Conservation (phyloP, 2,888 invertebrate genomes). For the Heliconius cydno region DNA sequence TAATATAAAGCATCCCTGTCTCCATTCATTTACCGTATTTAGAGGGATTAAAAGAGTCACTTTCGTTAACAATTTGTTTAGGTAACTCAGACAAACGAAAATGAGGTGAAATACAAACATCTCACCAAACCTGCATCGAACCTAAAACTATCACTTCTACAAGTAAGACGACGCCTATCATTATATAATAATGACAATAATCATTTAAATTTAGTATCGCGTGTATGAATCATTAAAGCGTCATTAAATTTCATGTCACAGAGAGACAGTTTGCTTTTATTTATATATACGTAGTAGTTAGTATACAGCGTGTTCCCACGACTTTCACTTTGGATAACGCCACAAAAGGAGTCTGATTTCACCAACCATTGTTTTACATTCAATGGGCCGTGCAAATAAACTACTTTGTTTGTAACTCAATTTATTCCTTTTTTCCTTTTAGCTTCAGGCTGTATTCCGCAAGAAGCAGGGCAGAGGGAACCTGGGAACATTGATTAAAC, state of each 20-base stretch:
- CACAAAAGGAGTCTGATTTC: slow-evolving; percentile 26
- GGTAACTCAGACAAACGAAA: no score
- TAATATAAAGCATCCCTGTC: no score
- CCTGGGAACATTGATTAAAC: not conserved
- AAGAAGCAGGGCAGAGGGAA: not conserved
- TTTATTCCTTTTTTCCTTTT: not conserved
- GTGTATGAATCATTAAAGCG: not conserved
- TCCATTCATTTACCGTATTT: no score
- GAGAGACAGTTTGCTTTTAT: not conserved
- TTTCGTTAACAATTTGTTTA: no score
- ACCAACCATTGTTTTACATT: slow-evolving; percentile 27
- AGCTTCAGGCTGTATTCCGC: not conserved
- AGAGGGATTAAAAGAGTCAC: no score
- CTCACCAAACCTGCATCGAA: no score
- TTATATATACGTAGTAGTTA: slow-evolving; percentile 8
- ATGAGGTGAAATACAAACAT: no score
- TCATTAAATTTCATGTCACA: slow-evolving; percentile 8
- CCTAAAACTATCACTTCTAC: no score
- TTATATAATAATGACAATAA: not conserved
- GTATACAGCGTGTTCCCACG: slow-evolving; percentile 29
- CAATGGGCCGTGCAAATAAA: slow-evolving; percentile 17
- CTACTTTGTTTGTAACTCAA: slow-evolving; percentile 17
- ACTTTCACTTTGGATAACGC: slow-evolving; percentile 33
- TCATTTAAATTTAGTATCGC: not conserved
- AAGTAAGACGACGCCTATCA: not conserved